Evolutionary conservation across 64 coral and sea anemone species (phyloP).

Genomic region (Platygyra sinensis): DNA sequence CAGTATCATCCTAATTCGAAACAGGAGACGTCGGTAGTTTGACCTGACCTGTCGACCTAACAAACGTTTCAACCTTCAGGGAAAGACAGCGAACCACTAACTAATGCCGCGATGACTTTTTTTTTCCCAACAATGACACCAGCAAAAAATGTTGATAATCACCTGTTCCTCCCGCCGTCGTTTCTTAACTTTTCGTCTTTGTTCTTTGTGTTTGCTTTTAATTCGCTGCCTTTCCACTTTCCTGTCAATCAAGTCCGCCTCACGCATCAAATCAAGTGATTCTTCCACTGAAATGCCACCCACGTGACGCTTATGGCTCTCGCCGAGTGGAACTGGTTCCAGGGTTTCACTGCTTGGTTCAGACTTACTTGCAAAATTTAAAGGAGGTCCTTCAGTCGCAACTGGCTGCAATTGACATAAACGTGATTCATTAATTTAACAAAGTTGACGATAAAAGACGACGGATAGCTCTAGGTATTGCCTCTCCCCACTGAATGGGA

Average conservation of each 20-base stretch:
- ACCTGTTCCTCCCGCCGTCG: conserved; percentile 53
- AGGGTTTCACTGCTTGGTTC: conserved; percentile 20
- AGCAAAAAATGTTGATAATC: not conserved
- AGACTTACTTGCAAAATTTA: not conserved
- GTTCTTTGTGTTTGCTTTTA: conserved; percentile 46
- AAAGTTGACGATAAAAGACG: too few species aligned
- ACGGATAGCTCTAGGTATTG: too few species aligned
- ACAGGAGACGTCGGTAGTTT: not conserved
- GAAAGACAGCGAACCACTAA: too few species aligned
- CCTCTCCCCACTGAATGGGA: too few species aligned
- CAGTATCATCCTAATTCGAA: not conserved
- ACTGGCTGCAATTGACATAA: not conserved
- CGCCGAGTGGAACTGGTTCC: conserved; percentile 57
- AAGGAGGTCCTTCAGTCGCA: not conserved
- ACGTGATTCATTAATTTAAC: not conserved
- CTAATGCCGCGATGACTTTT: not conserved
- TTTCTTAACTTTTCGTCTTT: conserved; percentile 45
- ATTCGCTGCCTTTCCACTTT: conserved; percentile 53
- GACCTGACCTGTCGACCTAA: too few species aligned
- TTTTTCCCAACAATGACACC: not conserved
- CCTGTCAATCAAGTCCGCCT: conserved; percentile 52
- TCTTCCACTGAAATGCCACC: conserved; percentile 72
- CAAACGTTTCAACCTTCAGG: not conserved
- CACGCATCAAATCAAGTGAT: conserved; percentile 35
- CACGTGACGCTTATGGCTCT: conserved; percentile 22